Conservation (phyloP, 92 coral and sea anemone species). For the Scolanthus callimorphus region DNA sequence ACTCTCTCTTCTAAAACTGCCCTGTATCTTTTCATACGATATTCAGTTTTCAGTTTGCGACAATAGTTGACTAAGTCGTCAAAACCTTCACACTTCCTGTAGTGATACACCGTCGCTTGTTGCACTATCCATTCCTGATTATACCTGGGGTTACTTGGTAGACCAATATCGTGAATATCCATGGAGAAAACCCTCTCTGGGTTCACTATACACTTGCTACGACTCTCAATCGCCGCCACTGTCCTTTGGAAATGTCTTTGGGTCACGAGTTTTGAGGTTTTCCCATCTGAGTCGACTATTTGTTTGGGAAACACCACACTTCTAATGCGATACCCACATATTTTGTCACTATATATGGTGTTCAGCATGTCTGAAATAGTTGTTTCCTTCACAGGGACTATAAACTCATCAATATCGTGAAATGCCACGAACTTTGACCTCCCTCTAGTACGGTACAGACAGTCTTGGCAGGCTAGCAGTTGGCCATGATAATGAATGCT, state of each 20-base stretch:
- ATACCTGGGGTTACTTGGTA: conserved; percentile 18
- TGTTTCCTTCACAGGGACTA: conserved; percentile 35
- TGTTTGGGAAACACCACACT: conserved; percentile 27
- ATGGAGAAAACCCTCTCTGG: conserved; percentile 44
- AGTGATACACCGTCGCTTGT: conserved; percentile 47
- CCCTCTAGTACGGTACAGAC: conserved; percentile 47
- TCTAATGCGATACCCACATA: conserved; percentile 33
- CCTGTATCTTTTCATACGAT: conserved; percentile 16
- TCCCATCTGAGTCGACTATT: neutral
- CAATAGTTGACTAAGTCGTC: conserved; percentile 20
- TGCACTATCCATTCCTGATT: conserved; percentile 7
- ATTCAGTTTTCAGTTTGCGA: conserved; percentile 1
- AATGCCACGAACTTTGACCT: conserved; percentile 47
- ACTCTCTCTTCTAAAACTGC: neutral
- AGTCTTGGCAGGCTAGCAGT: conserved; percentile 38
- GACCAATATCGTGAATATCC: conserved; percentile 40
- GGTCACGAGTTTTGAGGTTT: conserved; percentile 13
- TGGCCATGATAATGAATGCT: conserved; percentile 55
- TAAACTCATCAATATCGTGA: conserved; percentile 58
- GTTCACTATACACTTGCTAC: conserved; percentile 45
- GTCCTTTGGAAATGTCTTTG: conserved; percentile 12
- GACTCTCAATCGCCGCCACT: neutral
- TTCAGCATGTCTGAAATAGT: conserved; percentile 19
- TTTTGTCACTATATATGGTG: neutral
- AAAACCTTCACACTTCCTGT: conserved; percentile 33